Conservation (phyloP, 2,888 invertebrate species). For the Paralinhomoeus sp. region DNA sequence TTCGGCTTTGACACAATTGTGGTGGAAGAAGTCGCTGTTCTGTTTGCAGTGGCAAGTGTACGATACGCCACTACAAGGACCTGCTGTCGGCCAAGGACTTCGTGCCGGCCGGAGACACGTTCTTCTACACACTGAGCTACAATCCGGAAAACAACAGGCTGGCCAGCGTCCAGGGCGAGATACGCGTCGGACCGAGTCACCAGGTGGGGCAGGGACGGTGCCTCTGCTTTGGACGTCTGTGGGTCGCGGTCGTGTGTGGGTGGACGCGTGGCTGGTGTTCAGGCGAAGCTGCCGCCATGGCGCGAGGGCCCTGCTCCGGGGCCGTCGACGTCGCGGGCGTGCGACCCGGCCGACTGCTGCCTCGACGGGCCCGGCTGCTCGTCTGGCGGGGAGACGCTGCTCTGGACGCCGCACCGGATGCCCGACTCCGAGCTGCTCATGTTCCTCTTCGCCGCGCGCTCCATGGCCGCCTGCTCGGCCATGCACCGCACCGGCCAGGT, state of each 20-base stretch:
- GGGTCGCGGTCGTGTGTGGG: too few relatives aligned
- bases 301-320: conserved; percentile 7
- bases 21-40: too few relatives aligned
- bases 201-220: conserved; percentile 26
- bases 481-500: conserved; percentile 48
- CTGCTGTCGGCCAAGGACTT: conserved; percentile 26
- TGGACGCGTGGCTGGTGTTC: not conserved
- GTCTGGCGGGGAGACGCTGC: conserved; percentile 45
- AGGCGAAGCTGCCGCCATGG: conserved; percentile 13
- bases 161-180: conserved; percentile 37
- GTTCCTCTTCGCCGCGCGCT: conserved; percentile 79
- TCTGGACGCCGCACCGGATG: conserved; percentile 71
- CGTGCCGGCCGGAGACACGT: conserved; percentile 25
- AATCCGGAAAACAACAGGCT: conserved; percentile 36
- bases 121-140: conserved; percentile 36
- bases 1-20: too few relatives aligned
- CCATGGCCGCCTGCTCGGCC: conserved; percentile 93
- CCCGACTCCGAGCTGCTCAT: conserved; percentile 84
- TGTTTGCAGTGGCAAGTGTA: conserved; percentile 33
- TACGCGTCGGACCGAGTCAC: conserved; percentile 38
- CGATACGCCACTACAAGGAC: conserved; percentile 34
- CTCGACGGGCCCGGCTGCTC: too few relatives aligned
- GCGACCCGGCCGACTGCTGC: too few relatives aligned
- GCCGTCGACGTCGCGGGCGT: too few relatives aligned
- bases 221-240: too few relatives aligned